phyloP scores from a whole-genome alignment of 2,888 invertebrate species.

The Tetropium fuscum region DNA sequence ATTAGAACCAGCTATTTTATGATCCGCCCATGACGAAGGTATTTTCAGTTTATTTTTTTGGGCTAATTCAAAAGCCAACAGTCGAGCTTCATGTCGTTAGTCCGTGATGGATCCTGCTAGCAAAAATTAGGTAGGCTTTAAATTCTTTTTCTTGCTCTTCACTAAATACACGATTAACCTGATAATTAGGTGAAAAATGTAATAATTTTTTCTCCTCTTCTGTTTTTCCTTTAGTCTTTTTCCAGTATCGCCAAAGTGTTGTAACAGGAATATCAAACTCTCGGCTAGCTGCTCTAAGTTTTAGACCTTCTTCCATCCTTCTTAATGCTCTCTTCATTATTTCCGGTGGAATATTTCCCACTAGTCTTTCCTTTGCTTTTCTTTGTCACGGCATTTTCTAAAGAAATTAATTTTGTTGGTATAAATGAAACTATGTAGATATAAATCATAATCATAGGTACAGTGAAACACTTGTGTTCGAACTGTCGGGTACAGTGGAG shows the following conservation, averaged over 20 bases:
- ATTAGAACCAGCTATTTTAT: no score
- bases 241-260: not conserved
- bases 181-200: conserved; percentile 1
- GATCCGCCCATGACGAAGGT: no score
- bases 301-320: conserved; percentile 10
- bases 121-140: conserved; percentile 13
- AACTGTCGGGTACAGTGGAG: no score
- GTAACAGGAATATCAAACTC: conserved; percentile 2
- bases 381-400: not conserved
- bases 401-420: no score
- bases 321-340: conserved; percentile 3
- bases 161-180: conserved; percentile 3
- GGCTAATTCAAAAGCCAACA: not conserved
- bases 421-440: no score
- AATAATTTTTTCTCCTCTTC: not conserved
- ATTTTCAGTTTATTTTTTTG: conserved; percentile 10
- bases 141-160: not conserved
- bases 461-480: no score
- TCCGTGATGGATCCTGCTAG: conserved; percentile 11
- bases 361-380: not conserved
- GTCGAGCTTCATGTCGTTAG: not conserved
- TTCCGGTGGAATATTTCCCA: not conserved
- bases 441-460: no score
- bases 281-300: not conserved
- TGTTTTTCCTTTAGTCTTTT: not conserved